phyloP scores from a whole-genome alignment of 2,797 vertebrate genomes.

The Poecile montanus region DNA sequence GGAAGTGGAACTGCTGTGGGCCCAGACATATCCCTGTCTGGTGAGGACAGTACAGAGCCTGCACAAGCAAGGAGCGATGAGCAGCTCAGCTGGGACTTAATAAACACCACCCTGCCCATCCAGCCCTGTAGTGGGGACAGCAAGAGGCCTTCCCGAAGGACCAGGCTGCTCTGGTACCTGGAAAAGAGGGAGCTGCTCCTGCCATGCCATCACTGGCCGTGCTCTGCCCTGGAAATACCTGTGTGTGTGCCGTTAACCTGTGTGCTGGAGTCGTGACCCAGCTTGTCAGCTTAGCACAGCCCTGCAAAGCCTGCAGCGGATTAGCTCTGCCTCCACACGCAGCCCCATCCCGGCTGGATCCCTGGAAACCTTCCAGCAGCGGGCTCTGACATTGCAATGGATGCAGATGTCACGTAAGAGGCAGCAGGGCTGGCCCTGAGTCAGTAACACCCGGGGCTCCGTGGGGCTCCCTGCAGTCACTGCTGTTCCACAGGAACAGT shows the following conservation, averaged over 20 bases:
- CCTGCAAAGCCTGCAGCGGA: neutral
- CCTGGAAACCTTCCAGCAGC: neutral
- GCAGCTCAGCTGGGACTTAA: neutral
- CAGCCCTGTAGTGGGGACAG: rapidly evolving
- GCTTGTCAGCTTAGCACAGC: neutral
- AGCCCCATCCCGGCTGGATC: neutral
- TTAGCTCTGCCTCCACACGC: constrained; percentile 16
- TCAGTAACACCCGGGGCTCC: neutral
- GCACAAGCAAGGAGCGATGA: rapidly evolving
- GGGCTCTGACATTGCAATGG: neutral
- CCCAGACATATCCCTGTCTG: neutral
- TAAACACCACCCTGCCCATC: neutral
- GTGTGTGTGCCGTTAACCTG: neutral
- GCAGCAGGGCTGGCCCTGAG: neutral
- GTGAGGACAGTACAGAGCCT: neutral
- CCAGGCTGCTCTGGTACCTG: neutral
- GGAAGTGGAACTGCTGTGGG: neutral
- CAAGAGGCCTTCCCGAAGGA: rapidly evolving
- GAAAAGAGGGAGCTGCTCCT: neutral
- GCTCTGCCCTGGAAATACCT: neutral
- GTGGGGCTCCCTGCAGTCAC: neutral
- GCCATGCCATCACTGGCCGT: rapidly evolving
- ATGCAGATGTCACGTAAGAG: neutral
- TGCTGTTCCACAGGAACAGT: neutral
- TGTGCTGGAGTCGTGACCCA: constrained; percentile 15